Conservation (phyloP, 2,888 invertebrate genomes). For the Lacanobia wlatinum region DNA sequence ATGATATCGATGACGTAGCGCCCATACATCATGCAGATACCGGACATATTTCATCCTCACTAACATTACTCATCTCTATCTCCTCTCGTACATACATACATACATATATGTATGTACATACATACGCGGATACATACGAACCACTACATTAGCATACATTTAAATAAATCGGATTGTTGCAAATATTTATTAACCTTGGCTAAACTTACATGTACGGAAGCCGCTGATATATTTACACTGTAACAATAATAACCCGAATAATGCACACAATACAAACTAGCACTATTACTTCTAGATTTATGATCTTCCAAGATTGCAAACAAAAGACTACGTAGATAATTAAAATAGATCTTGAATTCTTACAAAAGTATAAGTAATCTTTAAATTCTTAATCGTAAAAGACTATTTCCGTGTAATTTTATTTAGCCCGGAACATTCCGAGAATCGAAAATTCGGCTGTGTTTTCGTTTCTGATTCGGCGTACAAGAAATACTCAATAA, state of each 20-base stretch:
- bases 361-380: not conserved
- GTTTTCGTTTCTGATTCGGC: too few species aligned
- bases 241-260: slow-evolving; percentile 16
- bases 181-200: slow-evolving; percentile 56
- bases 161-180: slow-evolving; percentile 39
- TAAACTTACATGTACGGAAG: slow-evolving; percentile 48
- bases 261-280: not conserved
- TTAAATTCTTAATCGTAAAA: not conserved
- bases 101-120: not conserved
- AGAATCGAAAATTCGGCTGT: not conserved
- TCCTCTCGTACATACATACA: not conserved
- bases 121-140: slow-evolving; percentile 17
- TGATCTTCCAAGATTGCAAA: slow-evolving; percentile 19
- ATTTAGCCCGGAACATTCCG: not conserved
- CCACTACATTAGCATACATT: slow-evolving; percentile 47
- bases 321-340: slow-evolving; percentile 1
- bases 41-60: slow-evolving; percentile 37
- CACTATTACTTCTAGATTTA: slow-evolving; percentile 6
- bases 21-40: slow-evolving; percentile 42
- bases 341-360: not conserved
- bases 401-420: not conserved
- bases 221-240: slow-evolving; percentile 54
- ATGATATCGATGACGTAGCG: slow-evolving; percentile 17
- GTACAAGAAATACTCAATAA: too few species aligned
- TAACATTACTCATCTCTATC: slow-evolving; percentile 47